Evolutionary conservation across 1,140 invertebrate genomes (phyloP).

Genomic region (Chironomus tepperi): DNA sequence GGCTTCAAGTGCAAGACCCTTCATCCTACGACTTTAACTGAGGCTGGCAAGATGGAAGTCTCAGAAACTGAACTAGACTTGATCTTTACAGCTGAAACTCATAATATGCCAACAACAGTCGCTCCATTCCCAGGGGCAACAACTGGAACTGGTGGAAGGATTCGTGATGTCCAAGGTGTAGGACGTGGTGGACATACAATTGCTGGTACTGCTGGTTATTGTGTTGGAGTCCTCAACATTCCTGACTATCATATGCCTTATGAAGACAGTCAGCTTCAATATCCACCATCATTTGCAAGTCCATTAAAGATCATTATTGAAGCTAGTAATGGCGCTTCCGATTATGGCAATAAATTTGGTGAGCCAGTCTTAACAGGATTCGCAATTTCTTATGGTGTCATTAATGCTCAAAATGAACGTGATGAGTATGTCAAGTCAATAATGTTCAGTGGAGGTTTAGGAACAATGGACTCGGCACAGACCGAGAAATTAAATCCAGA

Average conservation of each 20-base stretch:
- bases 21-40: constrained; percentile 48
- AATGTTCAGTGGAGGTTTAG: constrained; percentile 96
- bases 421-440: constrained; percentile 97
- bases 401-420: constrained; percentile 53
- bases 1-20: constrained; percentile 66
- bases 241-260: constrained; percentile 82
- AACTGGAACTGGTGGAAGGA: constrained; percentile 90
- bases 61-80: constrained; percentile 65
- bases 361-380: constrained; percentile 91
- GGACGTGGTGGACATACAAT: constrained; percentile 87
- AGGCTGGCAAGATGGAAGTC: constrained; percentile 54
- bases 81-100: constrained; percentile 98
- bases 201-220: constrained; percentile 93
- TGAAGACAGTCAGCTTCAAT: constrained; percentile 67
- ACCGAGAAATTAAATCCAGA: constrained; percentile 31
- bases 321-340: constrained; percentile 95
- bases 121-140: constrained; percentile 92
- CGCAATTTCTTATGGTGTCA: constrained; percentile 79
- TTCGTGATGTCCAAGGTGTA: constrained; percentile 90
- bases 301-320: constrained; percentile 84
- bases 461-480: constrained; percentile 53
- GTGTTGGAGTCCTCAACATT: constrained; percentile 84
- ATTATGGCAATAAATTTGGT: constrained; percentile 99
- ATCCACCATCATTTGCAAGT: constrained; percentile 83
- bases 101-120: constrained; percentile 96